A percentile compares a stretch with the other conserved stretches of the same genome.
Evolutionary conservation across 2,888 invertebrate genomes (phyloP).

Genomic region (Phalangium opilio): DNA sequence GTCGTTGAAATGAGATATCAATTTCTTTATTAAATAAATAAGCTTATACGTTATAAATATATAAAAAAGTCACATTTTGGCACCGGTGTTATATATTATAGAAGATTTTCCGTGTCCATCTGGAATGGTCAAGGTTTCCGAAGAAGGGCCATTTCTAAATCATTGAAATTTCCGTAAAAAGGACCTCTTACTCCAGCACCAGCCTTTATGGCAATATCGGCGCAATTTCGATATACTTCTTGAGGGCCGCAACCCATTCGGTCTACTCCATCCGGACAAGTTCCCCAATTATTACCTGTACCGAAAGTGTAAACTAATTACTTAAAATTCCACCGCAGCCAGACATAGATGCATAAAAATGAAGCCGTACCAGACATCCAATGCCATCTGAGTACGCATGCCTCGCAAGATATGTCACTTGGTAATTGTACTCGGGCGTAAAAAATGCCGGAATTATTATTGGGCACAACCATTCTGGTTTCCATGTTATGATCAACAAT

Average conservation of each 20-base stretch:
- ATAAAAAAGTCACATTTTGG: no score
- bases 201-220: conserved; percentile 16
- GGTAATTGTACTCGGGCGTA: conserved; percentile 17
- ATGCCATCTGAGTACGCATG: conserved; percentile 21
- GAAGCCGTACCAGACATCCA: conserved; percentile 22
- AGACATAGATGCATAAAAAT: no score
- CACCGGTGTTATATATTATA: no score
- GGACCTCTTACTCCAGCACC: conserved; percentile 17
- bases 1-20: no score
- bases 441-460: conserved; percentile 17
- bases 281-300: conserved; percentile 21
- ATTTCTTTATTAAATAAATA: no score
- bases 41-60: no score
- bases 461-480: conserved; percentile 11
- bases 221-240: conserved; percentile 21
- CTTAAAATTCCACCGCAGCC: no score
- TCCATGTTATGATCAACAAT: conserved; percentile 12
- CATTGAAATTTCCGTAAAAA: no score
- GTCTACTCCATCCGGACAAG: conserved; percentile 17
- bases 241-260: conserved; percentile 21
- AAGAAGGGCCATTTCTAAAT: no score
- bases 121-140: no score
- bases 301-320: no score
- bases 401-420: conserved; percentile 13
- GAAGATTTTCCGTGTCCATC: no score